phyloP scores from a whole-genome alignment of 1,140 invertebrate species.

The Maconellicoccus hirsutus region DNA sequence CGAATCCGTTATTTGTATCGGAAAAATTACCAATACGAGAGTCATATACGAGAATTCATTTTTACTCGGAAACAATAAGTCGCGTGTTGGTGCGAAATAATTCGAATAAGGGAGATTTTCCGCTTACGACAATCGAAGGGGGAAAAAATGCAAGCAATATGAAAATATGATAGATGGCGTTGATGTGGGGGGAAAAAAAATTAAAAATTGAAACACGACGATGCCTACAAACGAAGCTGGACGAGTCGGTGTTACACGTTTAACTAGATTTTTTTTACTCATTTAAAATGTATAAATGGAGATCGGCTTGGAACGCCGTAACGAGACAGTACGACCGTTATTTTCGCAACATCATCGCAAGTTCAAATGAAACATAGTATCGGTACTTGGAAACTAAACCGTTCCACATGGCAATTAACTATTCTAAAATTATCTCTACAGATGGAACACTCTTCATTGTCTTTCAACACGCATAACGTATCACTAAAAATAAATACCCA shows the following conservation, averaged over 20 bases:
- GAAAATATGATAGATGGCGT: too few relatives aligned
- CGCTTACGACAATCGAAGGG: too few relatives aligned
- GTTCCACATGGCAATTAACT: background rate
- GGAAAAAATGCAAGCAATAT: too few relatives aligned
- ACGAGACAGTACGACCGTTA: background rate
- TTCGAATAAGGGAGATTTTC: too few relatives aligned
- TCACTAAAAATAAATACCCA: background rate
- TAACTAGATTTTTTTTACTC: background rate
- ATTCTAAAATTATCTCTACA: background rate
- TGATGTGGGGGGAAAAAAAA: too few relatives aligned
- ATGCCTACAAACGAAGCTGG: too few relatives aligned
- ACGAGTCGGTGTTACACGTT: background rate
- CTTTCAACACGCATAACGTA: background rate
- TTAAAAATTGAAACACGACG: too few relatives aligned
- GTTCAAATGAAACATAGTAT: background rate
- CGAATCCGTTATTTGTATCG: too few relatives aligned
- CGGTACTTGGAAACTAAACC: background rate
- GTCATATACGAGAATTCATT: too few relatives aligned
- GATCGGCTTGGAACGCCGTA: background rate
- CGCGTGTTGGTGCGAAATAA: too few relatives aligned
- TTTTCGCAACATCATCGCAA: background rate
- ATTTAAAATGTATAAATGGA: background rate
- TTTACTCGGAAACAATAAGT: too few relatives aligned
- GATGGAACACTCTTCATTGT: background rate
- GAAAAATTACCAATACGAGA: too few relatives aligned